Conservation (phyloP, 2,113 vertebrate genomes). For the Halichoeres trimaculatus region DNA sequence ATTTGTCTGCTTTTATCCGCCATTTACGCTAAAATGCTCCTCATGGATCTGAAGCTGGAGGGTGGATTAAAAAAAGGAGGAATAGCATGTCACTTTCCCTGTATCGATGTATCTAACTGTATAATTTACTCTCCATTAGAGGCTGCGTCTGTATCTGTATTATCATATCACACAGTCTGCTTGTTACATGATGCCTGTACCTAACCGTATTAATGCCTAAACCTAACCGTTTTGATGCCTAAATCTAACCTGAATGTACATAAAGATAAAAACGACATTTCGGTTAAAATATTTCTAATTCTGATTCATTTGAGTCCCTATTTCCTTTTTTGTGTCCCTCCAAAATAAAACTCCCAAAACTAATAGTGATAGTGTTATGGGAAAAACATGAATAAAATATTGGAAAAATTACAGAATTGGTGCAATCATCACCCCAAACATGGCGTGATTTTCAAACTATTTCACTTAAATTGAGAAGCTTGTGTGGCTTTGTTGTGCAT, state of each 20-base stretch:
- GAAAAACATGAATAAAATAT: background rate
- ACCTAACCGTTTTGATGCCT: too few species aligned
- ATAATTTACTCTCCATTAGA: conserved; percentile 72
- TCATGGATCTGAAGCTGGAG: conserved; percentile 32
- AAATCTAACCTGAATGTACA: too few species aligned
- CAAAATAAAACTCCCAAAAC: background rate
- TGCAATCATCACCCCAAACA: background rate
- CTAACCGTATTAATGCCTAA: too few species aligned
- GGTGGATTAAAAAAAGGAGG: conserved; percentile 16
- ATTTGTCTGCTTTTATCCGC: conserved; percentile 49
- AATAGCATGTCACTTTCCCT: conserved; percentile 56
- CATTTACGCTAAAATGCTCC: conserved; percentile 56
- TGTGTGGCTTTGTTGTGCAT: background rate
- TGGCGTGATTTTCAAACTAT: background rate
- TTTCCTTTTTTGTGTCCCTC: background rate
- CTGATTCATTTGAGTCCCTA: conserved; percentile 14
- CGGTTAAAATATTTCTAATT: too few species aligned
- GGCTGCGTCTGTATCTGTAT: conserved; percentile 56
- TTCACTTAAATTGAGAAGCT: conserved; percentile 7
- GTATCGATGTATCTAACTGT: conserved; percentile 52
- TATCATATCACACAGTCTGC: conserved; percentile 64
- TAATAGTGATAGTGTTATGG: too few species aligned
- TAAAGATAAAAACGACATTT: too few species aligned
- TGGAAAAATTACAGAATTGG: background rate
- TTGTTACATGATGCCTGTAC: conserved; percentile 21